These are phyloP conservation scores for Anolis carolinensis DNA, from an alignment of 2,113 vertebrate genomes.

Conservation along the genomic window DNA sequence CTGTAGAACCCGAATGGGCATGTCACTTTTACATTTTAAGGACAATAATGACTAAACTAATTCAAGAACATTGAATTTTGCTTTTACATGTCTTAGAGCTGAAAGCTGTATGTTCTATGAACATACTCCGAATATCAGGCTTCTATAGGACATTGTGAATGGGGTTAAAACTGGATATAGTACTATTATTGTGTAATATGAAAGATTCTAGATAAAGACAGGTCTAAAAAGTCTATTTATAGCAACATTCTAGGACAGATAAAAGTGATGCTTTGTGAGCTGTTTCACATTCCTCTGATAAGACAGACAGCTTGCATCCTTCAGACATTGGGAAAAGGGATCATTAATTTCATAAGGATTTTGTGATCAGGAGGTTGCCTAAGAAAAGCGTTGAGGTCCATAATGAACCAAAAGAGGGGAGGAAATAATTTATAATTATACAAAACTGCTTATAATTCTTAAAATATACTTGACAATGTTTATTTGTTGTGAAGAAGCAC, in stretches of 20 bases:
- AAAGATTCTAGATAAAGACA: too few species aligned
- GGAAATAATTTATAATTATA: conserved; percentile 47
- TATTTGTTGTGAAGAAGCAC: conserved; percentile 30
- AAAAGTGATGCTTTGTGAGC: not conserved
- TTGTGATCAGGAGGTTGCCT: too few species aligned
- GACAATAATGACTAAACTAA: too few species aligned
- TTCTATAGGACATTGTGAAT: too few species aligned
- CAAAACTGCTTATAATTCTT: conserved; percentile 48
- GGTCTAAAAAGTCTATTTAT: not conserved
- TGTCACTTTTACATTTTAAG: too few species aligned
- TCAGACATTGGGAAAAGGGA: not conserved
- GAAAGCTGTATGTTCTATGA: not conserved
- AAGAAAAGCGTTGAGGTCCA: conserved; percentile 1
- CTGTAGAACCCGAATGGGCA: too few species aligned
- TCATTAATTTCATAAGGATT: not conserved
- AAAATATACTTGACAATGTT: conserved; percentile 52
- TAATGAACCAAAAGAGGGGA: conserved; percentile 32
- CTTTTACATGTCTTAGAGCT: not conserved
- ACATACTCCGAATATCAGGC: too few species aligned
- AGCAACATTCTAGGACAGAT: not conserved
- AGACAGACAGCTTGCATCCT: not conserved
- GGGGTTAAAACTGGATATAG: too few species aligned
- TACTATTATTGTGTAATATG: too few species aligned
- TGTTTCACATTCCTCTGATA: not conserved
- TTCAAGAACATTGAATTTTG: too few species aligned